Percentiles rank a stretch among this genome's conserved stretches.
phyloP scores from a whole-genome alignment of 2,113 vertebrate genomes.

The Podarcis muralis region DNA sequence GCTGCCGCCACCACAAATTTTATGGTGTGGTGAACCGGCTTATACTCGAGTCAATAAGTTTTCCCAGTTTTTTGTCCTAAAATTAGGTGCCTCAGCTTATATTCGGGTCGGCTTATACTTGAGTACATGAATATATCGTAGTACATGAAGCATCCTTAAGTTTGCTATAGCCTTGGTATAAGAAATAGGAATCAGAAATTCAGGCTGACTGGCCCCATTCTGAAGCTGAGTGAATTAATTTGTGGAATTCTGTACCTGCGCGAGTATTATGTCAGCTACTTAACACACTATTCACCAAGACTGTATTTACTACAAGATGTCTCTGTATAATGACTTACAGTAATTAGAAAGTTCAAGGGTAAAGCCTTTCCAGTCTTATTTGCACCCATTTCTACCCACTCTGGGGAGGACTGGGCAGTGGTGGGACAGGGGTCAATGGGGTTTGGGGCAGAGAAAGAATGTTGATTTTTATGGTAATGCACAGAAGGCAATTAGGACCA shows the following conservation, averaged over 20 bases:
- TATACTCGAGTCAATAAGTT: too few species aligned
- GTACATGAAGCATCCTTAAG: background rate
- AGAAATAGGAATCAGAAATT: constrained; percentile 1
- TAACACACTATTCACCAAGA: constrained; percentile 40
- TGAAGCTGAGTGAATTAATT: constrained; percentile 7
- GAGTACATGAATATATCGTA: too few species aligned
- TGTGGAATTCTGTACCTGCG: constrained; percentile 7
- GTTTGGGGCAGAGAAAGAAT: background rate
- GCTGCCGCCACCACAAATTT: too few species aligned
- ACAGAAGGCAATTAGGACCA: background rate
- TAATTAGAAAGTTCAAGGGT: constrained; percentile 23
- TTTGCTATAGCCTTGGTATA: background rate
- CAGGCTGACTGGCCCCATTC: constrained; percentile 29
- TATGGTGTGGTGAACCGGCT: too few species aligned
- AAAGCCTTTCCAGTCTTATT: background rate
- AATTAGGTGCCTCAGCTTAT: too few species aligned
- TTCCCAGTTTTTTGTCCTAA: too few species aligned
- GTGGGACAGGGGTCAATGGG: too few species aligned
- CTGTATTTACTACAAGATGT: constrained; percentile 40
- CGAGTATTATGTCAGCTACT: background rate
- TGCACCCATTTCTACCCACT: background rate
- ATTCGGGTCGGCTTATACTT: too few species aligned
- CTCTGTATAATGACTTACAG: constrained; percentile 29
- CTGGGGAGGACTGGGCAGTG: background rate
- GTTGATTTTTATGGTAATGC: background rate